Conservation (phyloP, 2,888 invertebrate genomes). For the Cephalotes varians region DNA sequence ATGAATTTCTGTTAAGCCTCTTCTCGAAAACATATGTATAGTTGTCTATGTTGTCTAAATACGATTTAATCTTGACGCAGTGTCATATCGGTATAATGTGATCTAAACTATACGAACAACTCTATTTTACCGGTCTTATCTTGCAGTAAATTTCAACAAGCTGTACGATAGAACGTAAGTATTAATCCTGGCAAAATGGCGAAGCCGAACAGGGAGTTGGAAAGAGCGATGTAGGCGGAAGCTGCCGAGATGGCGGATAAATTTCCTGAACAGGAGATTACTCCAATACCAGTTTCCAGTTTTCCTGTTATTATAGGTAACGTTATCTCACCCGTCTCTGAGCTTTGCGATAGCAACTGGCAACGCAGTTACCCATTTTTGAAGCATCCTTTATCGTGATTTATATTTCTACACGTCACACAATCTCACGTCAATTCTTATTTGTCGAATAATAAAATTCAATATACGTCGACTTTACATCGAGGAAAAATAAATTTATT, state of each 20-base stretch:
- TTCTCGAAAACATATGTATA: background rate
- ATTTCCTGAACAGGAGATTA: constrained; percentile 83
- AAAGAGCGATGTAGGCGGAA: constrained; percentile 77
- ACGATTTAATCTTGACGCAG: constrained; percentile 54
- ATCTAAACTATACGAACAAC: constrained; percentile 57
- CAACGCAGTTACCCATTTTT: constrained; percentile 63
- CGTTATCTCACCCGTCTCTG: constrained; percentile 58
- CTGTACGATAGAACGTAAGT: constrained; percentile 62
- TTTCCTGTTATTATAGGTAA: constrained; percentile 76
- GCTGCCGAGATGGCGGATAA: constrained; percentile 80
- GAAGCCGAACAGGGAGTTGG: constrained; percentile 66
- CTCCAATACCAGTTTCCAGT: constrained; percentile 78
- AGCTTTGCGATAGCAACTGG: constrained; percentile 49
- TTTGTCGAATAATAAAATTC: constrained; percentile 42
- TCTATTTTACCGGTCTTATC: constrained; percentile 51
- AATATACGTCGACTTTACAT: background rate
- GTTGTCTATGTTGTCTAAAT: constrained; percentile 37
- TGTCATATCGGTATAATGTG: constrained; percentile 28
- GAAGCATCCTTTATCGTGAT: constrained; percentile 33
- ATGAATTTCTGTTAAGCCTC: background rate
- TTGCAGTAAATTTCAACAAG: constrained; percentile 68
- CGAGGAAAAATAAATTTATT: background rate
- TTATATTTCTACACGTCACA: constrained; percentile 32
- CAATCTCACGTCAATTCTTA: constrained; percentile 31
- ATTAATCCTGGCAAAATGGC: constrained; percentile 75